Evolutionary conservation across 2,113 vertebrate species (phyloP).

Genomic region (Ramphastos sulfuratus): DNA sequence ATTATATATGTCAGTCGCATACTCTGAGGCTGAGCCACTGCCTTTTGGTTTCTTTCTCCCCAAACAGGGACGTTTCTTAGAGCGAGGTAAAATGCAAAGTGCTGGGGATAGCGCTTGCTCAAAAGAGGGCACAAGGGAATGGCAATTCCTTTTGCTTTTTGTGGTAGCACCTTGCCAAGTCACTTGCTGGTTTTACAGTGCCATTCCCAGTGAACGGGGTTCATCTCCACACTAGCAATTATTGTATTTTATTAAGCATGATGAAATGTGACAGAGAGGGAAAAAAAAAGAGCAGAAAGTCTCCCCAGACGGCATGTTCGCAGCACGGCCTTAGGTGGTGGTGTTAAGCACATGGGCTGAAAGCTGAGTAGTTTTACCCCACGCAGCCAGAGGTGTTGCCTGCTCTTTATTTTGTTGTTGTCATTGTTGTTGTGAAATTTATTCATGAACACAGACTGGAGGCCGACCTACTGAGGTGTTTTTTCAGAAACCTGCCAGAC

Average conservation of each 20-base stretch:
- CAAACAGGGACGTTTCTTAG: not conserved
- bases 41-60: not conserved
- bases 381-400: not conserved
- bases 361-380: slow-evolving; percentile 20
- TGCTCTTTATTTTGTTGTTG: not conserved
- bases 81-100: not conserved
- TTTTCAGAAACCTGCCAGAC: not conserved
- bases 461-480: not conserved
- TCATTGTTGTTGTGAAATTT: slow-evolving; percentile 22
- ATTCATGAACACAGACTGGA: slow-evolving; percentile 24
- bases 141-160: slow-evolving; percentile 3
- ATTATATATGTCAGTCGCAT: slow-evolving; percentile 54
- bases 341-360: slow-evolving; percentile 2
- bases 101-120: not conserved
- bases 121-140: not conserved
- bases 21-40: not conserved
- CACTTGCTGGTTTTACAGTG: not conserved
- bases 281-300: not conserved
- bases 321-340: slow-evolving; percentile 14
- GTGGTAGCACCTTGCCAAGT: not conserved
- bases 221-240: not conserved
- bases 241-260: slow-evolving; percentile 47
- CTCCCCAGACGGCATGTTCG: not conserved
- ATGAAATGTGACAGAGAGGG: not conserved
- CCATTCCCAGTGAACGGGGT: not conserved